phyloP scores from a whole-genome alignment of 2,888 invertebrate genomes.

The Aproaerema taeniolella region DNA sequence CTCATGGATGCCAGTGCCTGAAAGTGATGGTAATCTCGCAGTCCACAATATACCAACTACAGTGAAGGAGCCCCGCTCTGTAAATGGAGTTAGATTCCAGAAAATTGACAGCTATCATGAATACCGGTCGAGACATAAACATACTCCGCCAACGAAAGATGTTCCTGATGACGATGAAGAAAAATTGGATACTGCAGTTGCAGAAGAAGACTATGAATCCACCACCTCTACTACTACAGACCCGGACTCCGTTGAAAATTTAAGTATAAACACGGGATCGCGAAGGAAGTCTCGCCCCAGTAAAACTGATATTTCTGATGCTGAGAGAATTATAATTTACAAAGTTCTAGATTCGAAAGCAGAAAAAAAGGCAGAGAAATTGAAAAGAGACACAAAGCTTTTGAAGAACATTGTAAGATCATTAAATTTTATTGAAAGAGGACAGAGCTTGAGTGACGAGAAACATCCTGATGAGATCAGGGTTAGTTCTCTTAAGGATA shows the following conservation, averaged over 20 bases:
- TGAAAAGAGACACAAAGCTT: constrained; percentile 21
- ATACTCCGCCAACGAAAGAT: constrained; percentile 68
- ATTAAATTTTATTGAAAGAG: constrained; percentile 25
- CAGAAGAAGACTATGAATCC: too few species aligned
- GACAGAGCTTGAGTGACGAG: constrained; percentile 3
- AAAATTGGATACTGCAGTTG: not conserved
- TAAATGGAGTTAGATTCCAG: constrained; percentile 58
- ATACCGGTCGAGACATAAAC: constrained; percentile 63
- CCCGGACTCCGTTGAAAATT: too few species aligned
- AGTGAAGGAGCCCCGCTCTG: constrained; percentile 37
- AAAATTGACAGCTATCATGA: constrained; percentile 63
- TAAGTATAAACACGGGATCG: too few species aligned
- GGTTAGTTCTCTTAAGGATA: too few species aligned
- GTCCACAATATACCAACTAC: constrained; percentile 57
- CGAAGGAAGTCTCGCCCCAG: too few species aligned
- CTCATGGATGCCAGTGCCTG: constrained; percentile 70
- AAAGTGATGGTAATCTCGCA: constrained; percentile 52
- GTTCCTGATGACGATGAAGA: too few species aligned
- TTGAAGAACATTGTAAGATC: constrained; percentile 39
- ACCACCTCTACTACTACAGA: constrained; percentile 21
- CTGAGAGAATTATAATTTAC: constrained; percentile 62
- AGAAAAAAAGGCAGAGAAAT: constrained; percentile 30
- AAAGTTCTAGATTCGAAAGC: constrained; percentile 53
- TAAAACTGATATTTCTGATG: constrained; percentile 42
- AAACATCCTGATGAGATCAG: not conserved